A percentile compares a stretch with the other conserved stretches of the same genome.
phyloP scores from a whole-genome alignment of 92 coral and sea anemone species.

The Epizoanthus fatuus region DNA sequence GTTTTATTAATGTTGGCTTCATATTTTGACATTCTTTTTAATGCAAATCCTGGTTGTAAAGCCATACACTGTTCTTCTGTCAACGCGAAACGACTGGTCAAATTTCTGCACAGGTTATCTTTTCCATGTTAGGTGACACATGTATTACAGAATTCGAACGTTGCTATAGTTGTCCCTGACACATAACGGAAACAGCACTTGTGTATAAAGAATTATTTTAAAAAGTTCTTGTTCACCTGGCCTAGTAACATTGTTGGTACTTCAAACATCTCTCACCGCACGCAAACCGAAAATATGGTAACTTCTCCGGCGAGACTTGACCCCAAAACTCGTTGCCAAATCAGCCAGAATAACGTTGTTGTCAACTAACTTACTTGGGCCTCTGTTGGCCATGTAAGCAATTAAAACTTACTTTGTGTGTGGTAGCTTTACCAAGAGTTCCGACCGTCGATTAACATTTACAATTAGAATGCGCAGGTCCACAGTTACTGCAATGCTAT shows the following conservation, averaged over 20 bases:
- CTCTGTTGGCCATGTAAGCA: not conserved
- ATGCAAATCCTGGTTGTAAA: not conserved
- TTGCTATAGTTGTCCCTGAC: no score
- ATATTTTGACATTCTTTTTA: not conserved
- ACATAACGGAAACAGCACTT: no score
- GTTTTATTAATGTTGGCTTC: not conserved
- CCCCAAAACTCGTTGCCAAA: no score
- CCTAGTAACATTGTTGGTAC: no score
- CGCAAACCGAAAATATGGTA: not conserved
- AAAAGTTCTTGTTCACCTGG: no score
- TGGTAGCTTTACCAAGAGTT: not conserved
- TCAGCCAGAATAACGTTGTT: not conserved
- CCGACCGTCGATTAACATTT: not conserved
- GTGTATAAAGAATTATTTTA: no score
- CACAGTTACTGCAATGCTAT: constrained; percentile 24
- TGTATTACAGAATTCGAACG: no score
- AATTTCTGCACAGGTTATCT: not conserved
- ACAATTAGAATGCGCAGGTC: not conserved
- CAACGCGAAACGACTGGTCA: not conserved
- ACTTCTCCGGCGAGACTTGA: no score
- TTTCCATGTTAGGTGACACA: not conserved
- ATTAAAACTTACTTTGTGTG: constrained; percentile 27
- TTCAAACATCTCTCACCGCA: no score
- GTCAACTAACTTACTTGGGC: not conserved
- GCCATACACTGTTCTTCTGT: not conserved